Conservation (phyloP, 2,888 invertebrate genomes). For the Micoletzkya japonica region DNA sequence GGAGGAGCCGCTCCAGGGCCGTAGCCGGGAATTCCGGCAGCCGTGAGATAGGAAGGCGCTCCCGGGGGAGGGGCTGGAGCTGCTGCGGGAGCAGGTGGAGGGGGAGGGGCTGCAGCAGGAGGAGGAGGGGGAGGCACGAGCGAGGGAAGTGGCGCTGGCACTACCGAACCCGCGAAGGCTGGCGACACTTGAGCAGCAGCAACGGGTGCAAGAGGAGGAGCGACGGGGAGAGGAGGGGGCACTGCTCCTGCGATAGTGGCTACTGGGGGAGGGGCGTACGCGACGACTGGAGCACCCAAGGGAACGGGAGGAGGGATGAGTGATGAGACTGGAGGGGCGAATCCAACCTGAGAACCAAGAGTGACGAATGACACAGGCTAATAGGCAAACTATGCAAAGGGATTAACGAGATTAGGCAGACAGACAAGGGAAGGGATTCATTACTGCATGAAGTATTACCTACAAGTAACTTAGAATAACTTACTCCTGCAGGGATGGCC, state of each 20-base stretch:
- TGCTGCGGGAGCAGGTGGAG: constrained; percentile 30
- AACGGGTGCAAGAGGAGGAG: constrained; percentile 5
- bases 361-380: background rate
- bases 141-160: constrained; percentile 17
- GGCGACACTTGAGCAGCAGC: background rate
- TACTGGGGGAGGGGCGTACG: background rate
- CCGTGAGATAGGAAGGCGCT: constrained; percentile 8
- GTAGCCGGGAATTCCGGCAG: constrained; percentile 19
- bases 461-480: background rate
- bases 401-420: background rate
- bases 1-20: constrained; percentile 31
- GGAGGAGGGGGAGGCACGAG: constrained; percentile 1
- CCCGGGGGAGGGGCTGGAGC: constrained; percentile 30
- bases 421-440: too few relatives aligned
- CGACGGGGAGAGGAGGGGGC: background rate
- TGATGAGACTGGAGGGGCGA: background rate
- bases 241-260: background rate
- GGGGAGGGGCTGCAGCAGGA: constrained; percentile 11
- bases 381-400: background rate
- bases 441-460: too few relatives aligned
- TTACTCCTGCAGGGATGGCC: constrained; percentile 2
- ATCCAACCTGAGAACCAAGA: background rate
- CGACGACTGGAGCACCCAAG: background rate
- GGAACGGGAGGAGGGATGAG: background rate
- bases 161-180: background rate